These are phyloP conservation scores for Sporophila hypoxantha DNA, from an alignment of 2,113 vertebrate genomes.

Conservation along the genomic window DNA sequence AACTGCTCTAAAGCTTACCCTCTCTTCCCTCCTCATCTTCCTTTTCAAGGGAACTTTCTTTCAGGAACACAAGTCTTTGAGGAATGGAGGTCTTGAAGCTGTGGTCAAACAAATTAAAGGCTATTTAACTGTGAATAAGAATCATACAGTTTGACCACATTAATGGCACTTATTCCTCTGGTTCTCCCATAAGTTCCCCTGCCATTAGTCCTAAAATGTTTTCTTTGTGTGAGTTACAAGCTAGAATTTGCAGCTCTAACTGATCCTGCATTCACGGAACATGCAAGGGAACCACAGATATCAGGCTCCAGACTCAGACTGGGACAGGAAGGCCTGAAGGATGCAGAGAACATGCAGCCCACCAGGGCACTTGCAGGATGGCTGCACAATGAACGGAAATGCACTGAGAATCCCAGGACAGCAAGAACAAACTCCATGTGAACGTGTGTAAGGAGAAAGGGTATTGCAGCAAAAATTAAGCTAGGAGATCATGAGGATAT, in stretches of 20 bases:
- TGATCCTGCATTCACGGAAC: not conserved
- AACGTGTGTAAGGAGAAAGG: not conserved
- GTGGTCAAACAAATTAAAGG: not conserved
- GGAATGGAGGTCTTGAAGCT: not conserved
- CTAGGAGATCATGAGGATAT: not conserved
- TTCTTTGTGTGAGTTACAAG: not conserved
- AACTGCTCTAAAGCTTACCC: not conserved
- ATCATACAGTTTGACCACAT: not conserved
- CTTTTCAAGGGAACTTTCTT: not conserved
- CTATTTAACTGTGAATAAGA: not conserved
- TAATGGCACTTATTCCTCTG: not conserved
- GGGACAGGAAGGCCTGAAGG: not conserved
- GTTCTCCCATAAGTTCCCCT: not conserved
- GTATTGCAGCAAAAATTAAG: not conserved
- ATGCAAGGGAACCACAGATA: fast-evolving
- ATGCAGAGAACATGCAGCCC: not conserved
- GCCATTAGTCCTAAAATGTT: not conserved
- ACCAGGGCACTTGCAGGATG: not conserved
- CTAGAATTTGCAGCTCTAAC: not conserved
- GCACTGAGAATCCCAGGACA: not conserved
- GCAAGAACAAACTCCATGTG: not conserved
- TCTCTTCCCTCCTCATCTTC: not conserved
- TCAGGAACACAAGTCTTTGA: not conserved
- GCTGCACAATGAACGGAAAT: not conserved
- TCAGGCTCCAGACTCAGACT: not conserved